Evolutionary conservation across 2,113 vertebrate genomes (phyloP).

Genomic region (Nerophis lumbriciformis): DNA sequence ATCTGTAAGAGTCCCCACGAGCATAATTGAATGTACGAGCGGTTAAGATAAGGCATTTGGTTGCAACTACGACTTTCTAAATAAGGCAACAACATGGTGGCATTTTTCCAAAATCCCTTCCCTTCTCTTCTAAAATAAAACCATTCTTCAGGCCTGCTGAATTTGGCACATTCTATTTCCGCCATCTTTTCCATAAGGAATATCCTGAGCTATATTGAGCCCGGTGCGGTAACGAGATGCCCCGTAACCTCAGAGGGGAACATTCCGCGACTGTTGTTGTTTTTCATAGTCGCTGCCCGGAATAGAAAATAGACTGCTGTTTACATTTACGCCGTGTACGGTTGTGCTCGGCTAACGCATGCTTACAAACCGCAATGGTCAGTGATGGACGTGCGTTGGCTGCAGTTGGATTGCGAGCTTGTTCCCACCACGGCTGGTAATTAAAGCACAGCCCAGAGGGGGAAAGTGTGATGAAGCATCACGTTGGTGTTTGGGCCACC

Average conservation of each 20-base stretch:
- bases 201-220: slow-evolving; percentile 54
- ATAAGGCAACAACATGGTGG: slow-evolving; percentile 17
- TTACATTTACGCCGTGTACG: slow-evolving; percentile 15
- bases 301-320: slow-evolving; percentile 42
- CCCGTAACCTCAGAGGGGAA: slow-evolving; percentile 42
- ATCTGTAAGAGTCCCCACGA: slow-evolving; percentile 30
- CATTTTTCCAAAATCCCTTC: background rate
- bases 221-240: slow-evolving; percentile 58
- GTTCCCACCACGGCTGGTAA: background rate
- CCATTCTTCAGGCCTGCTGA: slow-evolving; percentile 30
- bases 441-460: slow-evolving; percentile 4
- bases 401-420: slow-evolving; percentile 5
- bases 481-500: slow-evolving; percentile 29
- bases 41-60: slow-evolving; percentile 17
- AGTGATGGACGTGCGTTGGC: slow-evolving; percentile 14
- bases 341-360: background rate
- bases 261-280: slow-evolving; percentile 59
- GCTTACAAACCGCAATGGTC: slow-evolving; percentile 2
- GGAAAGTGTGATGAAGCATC: slow-evolving; percentile 46
- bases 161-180: slow-evolving; percentile 49
- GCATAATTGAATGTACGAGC: slow-evolving; percentile 9
- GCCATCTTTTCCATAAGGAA: slow-evolving; percentile 53
- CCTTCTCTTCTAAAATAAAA: slow-evolving; percentile 11
- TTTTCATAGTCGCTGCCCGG: slow-evolving; percentile 32
- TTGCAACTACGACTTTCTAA: slow-evolving; percentile 13